A percentile compares a stretch with the other conserved stretches of the same genome.
These are phyloP conservation scores for Bufotes viridis DNA, from an alignment of 2,797 vertebrate genomes.

Conservation along the genomic window DNA sequence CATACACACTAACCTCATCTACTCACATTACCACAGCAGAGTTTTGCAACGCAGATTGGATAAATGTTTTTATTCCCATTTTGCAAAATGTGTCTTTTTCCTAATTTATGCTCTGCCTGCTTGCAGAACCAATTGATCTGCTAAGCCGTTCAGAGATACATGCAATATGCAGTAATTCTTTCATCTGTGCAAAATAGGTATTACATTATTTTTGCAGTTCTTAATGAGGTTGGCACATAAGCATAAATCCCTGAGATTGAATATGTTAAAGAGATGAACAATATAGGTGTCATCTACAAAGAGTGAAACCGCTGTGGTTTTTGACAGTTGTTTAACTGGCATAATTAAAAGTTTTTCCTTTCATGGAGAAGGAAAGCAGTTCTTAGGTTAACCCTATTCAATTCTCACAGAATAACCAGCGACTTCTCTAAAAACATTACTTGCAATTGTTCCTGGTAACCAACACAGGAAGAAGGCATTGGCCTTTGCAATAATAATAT, in stretches of 20 bases:
- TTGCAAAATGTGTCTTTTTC: constrained; percentile 51
- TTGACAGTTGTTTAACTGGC: constrained; percentile 19
- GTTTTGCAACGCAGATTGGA: constrained; percentile 47
- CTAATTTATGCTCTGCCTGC: constrained; percentile 59
- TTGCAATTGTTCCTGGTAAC: background rate
- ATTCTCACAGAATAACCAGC: background rate
- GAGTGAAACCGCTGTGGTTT: constrained; percentile 12
- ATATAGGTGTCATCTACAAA: constrained; percentile 46
- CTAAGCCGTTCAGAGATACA: constrained; percentile 60
- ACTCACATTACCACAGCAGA: constrained; percentile 27
- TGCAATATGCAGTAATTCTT: constrained; percentile 63
- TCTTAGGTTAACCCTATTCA: background rate
- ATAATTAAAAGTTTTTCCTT: constrained; percentile 30
- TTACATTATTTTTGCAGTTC: constrained; percentile 56
- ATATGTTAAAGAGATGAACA: constrained; percentile 57
- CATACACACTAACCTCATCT: constrained; percentile 42
- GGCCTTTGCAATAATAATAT: background rate
- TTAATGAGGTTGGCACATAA: constrained; percentile 61
- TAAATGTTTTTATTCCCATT: constrained; percentile 55
- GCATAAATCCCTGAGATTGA: constrained; percentile 61
- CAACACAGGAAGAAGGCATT: background rate
- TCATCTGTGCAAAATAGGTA: constrained; percentile 62
- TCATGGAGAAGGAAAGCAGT: background rate
- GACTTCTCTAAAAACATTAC: background rate
- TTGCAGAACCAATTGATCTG: constrained; percentile 61